Percentiles rank a stretch among this genome's conserved stretches.
phyloP scores from a whole-genome alignment of 2,888 invertebrate species.

The Chrysolina haemoptera region DNA sequence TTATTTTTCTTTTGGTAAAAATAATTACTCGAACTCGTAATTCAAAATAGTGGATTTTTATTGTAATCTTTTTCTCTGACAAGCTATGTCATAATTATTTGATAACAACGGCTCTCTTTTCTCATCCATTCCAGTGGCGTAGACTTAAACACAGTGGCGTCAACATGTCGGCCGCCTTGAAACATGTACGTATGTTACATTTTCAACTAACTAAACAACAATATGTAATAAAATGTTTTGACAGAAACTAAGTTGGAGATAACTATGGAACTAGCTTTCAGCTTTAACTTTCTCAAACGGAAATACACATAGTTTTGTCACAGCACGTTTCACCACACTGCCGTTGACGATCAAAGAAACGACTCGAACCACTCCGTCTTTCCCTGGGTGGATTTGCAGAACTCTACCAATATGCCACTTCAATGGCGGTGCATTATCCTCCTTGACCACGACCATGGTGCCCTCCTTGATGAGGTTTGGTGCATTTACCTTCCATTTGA shows the following conservation, averaged over 20 bases:
- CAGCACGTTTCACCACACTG: not conserved
- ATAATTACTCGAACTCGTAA: no score
- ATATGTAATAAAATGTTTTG: not conserved
- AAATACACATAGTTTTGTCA: constrained; percentile 25
- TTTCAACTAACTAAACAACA: not conserved
- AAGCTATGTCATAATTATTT: no score
- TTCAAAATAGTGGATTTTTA: no score
- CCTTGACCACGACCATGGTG: constrained; percentile 21
- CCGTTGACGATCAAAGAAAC: constrained; percentile 4
- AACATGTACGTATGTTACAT: not conserved
- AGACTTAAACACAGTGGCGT: not conserved
- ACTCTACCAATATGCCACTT: constrained; percentile 16
- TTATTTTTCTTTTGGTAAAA: no score
- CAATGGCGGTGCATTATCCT: constrained; percentile 17
- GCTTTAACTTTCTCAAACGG: constrained; percentile 6
- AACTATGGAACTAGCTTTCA: no score
- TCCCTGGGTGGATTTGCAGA: constrained; percentile 1
- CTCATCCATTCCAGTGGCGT: not conserved
- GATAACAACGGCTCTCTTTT: no score
- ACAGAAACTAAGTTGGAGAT: not conserved
- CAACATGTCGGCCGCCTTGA: not conserved
- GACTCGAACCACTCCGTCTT: constrained; percentile 9
- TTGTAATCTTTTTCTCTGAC: no score
- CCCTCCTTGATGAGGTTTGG: constrained; percentile 3
- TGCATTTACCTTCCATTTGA: constrained; percentile 38